phyloP scores from a whole-genome alignment of 2,113 vertebrate genomes.

The Monopterus albus region DNA sequence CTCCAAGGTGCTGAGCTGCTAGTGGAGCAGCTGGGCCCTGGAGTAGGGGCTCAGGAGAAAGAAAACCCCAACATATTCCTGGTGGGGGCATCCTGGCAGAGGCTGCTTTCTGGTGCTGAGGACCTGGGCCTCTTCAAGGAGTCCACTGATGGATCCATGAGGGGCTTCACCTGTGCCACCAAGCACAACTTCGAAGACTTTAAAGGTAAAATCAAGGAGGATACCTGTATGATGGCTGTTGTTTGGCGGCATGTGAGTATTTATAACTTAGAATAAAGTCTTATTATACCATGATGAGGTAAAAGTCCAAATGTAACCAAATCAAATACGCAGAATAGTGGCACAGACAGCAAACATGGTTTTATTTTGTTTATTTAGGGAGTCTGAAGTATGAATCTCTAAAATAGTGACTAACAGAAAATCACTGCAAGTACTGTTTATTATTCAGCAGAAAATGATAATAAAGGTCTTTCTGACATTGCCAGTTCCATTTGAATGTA shows the following conservation, averaged over 20 bases:
- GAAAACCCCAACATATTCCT: conserved; percentile 87
- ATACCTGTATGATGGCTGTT: not conserved
- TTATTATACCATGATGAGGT: not conserved
- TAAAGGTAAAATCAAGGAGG: conserved; percentile 79
- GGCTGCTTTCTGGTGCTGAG: conserved; percentile 91
- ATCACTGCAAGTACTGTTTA: no score
- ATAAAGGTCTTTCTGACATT: not conserved
- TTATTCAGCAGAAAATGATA: no score
- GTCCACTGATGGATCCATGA: conserved; percentile 91
- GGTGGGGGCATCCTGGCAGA: conserved; percentile 86
- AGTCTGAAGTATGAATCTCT: not conserved
- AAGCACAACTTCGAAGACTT: conserved; percentile 90
- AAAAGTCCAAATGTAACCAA: not conserved
- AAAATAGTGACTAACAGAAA: not conserved
- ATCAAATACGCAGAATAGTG: not conserved
- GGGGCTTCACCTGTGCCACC: conserved; percentile 88
- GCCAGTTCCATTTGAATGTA: not conserved
- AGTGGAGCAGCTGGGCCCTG: conserved; percentile 83
- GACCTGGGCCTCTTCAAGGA: conserved; percentile 92
- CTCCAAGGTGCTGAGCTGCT: conserved; percentile 89
- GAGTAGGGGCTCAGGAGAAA: conserved; percentile 69
- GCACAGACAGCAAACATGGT: not conserved
- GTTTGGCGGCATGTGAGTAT: no score
- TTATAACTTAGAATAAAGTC: not conserved
- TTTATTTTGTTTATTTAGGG: not conserved